Conservation (phyloP, 2,797 vertebrate species). For the Acanthurus lineatus region DNA sequence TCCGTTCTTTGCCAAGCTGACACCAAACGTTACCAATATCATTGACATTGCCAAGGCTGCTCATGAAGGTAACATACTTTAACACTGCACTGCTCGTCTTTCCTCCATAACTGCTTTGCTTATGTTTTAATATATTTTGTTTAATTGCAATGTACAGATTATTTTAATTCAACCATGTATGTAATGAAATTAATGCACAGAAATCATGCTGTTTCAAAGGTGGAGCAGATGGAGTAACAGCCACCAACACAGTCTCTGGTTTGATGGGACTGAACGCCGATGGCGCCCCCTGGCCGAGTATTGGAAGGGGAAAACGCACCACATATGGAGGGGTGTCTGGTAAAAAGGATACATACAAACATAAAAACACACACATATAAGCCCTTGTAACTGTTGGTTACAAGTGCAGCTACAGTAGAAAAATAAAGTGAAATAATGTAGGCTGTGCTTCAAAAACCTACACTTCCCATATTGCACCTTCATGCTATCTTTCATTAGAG, state of each 20-base stretch:
- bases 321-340: constrained; percentile 91
- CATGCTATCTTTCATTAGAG: neutral
- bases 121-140: neutral
- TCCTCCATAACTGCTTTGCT: neutral
- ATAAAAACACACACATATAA: neutral
- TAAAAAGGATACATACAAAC: constrained; percentile 32
- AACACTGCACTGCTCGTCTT: too few relatives aligned
- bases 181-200: neutral
- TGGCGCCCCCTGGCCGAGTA: constrained; percentile 90
- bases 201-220: constrained; percentile 75
- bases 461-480: neutral
- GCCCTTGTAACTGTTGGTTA: neutral
- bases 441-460: neutral
- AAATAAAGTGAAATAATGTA: neutral
- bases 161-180: neutral
- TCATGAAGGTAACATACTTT: constrained; percentile 85
- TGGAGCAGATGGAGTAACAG: constrained; percentile 93
- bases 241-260: constrained; percentile 94
- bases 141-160: neutral
- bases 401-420: neutral
- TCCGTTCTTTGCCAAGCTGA: constrained; percentile 98
- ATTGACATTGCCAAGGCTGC: constrained; percentile 93
- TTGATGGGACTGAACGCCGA: constrained; percentile 92
- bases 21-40: constrained; percentile 90
- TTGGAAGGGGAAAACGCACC: constrained; percentile 87